Evolutionary conservation across 2,113 vertebrate genomes (phyloP), one percentile per base, ranked within the genome.

Genomic region (Apteryx mantelli): DNA sequence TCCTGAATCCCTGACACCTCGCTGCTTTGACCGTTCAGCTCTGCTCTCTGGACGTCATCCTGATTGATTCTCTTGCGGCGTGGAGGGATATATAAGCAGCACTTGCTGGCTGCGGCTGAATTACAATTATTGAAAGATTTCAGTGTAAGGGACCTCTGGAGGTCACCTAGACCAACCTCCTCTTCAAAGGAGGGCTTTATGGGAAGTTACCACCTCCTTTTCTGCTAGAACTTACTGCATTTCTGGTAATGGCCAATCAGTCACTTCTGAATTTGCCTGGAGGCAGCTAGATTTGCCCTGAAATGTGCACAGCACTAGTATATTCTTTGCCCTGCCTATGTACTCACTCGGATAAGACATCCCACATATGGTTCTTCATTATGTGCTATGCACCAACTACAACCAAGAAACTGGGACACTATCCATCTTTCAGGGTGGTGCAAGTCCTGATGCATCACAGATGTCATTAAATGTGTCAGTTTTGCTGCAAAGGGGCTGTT

Each of bases 401-500:
- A 1, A 14, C 2, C 36, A 85, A 75, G 52, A 78, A 6, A 7
- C 46, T 52, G 66, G 2, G 5, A 84, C 26, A 11, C 50, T 28
- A 93, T 88, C 64, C 91, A 95, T 89, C 91, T 91, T 77, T 22
- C 58, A 60, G 6, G 1, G 1, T 60, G 78, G 36, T 94, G 78
- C 89, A 95, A 97, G 84, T 95, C 91, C 91, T 91, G 78, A 89
- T 94, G 87, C 82, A 75, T 89, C 94, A 64, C 94, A 95, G 96
- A 91, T 95, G 91, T 83, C 95, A 86, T 0, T 1, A 63, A 88
- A 88, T 71, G 95, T 89, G 82, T 92, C 89, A 89, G 89, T 60
- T 79, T 96, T 94, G 91, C 78, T 86, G 82, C 65, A 44, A 74
- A 46, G 16, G 16, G 70, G n/a, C 44, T 0, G 8, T 85, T 95